Evolutionary conservation across 1,140 invertebrate genomes (phyloP), one percentile per base, ranked within the genome.

Genomic region (Procambarus clarkii): DNA sequence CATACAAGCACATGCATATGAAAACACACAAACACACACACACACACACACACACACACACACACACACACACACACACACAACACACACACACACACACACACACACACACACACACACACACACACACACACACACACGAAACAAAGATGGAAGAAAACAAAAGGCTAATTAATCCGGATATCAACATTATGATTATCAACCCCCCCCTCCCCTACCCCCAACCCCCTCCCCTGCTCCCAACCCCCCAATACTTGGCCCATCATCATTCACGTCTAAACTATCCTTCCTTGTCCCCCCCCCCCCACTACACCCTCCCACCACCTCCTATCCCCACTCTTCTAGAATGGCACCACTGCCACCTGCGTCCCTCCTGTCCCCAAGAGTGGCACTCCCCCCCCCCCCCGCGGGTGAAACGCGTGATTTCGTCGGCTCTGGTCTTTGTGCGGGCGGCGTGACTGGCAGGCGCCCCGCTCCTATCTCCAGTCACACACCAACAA

Each of bases 31-130:
- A 0, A 34, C 34, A 34, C 34, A 34, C 34, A 34, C 34, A 64
- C 81, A 83, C n/a, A 83, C 54, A 83, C 54, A 83, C 64, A 74
- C 48, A 76, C 48, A 74, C 69, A 74, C 83, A 86, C 83, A 74
- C 83, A 74, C 15, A 74, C 64, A 48, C 60, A 50, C 44, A 45
- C 13, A 34, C 34, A 34, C 34, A 34, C 34, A 34, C 34, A 34
- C 34, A 34, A 34, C 34, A 34, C 34, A 34, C 34, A 34, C 34
- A 34, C 34, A 34, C 34, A 34, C 34, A 34, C 34, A 34, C 34
- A 34, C 34, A 34, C 34, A 34, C 34, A 34, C 34, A 34, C 34
- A 34, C n/a, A 44, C 83, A 44, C 69, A 34, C n/a, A 44, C 83
- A 44, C 69, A 34, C 34, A 34, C 34, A 34, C 34, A 34, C n/a